Conservation (phyloP, 2,888 invertebrate genomes). For the Isotomurus palustris region DNA sequence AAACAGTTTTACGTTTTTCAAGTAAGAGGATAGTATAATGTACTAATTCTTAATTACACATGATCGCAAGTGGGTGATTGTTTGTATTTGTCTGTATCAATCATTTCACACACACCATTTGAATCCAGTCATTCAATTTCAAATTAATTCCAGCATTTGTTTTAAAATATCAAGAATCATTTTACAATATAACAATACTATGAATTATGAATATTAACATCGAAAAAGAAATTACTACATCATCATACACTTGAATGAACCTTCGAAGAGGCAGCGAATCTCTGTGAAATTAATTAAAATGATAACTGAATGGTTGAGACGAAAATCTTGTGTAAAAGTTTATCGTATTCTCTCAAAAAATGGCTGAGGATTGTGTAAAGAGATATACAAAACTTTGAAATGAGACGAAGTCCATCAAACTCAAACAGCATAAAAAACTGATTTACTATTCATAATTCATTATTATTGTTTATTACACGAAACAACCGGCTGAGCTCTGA, state of each 20-base stretch:
- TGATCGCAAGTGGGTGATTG: conserved; percentile 4
- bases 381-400: too few species aligned
- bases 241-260: too few species aligned
- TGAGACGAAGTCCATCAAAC: too few species aligned
- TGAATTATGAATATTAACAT: conserved; percentile 19
- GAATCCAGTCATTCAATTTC: conserved; percentile 8
- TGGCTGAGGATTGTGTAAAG: conserved; percentile 34
- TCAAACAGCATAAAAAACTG: too few species aligned
- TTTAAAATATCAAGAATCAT: too few species aligned
- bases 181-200: conserved; percentile 9
- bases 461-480: too few species aligned
- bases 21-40: too few species aligned
- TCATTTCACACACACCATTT: conserved; percentile 20
- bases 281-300: too few species aligned
- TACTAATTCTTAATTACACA: neutral
- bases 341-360: too few species aligned
- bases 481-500: too few species aligned
- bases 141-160: conserved; percentile 8
- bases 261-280: too few species aligned
- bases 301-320: conserved; percentile 19
- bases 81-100: conserved; percentile 20
- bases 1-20: neutral
- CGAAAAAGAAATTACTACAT: conserved; percentile 9
- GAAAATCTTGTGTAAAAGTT: too few species aligned
- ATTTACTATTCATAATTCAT: conserved; percentile 28